Percentiles rank a stretch among this genome's conserved stretches.
Conservation (phyloP, 2,888 invertebrate genomes). For the Cataglyphis altisquamis region DNA sequence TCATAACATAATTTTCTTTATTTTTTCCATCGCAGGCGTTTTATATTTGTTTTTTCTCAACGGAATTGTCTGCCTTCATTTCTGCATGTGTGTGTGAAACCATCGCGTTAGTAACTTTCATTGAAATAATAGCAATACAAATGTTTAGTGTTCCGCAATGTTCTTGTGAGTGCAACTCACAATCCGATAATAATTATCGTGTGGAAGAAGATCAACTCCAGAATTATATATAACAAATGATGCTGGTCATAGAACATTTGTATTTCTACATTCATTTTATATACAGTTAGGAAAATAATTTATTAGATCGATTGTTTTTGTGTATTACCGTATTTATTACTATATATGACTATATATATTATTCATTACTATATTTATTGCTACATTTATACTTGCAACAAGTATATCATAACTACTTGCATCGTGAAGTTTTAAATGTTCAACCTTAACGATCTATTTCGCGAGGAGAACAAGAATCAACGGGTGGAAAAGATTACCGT, state of each 20-base stretch:
- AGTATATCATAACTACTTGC: not conserved
- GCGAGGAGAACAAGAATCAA: not conserved
- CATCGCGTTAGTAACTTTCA: not conserved
- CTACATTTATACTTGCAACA: not conserved
- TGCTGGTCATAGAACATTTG: not conserved
- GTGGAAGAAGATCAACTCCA: not conserved
- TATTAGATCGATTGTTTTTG: not conserved
- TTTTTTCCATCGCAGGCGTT: not conserved
- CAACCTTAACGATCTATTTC: not conserved
- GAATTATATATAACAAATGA: not conserved
- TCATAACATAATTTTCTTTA: not conserved
- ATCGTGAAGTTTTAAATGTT: not conserved
- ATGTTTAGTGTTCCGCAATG: not conserved
- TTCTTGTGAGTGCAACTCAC: not conserved
- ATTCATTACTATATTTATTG: not conserved
- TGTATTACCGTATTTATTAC: not conserved
- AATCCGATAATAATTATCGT: not conserved
- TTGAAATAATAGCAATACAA: not conserved
- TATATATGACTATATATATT: not conserved
- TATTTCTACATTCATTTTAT: not conserved
- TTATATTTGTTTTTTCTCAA: not conserved
- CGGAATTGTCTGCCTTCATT: not conserved
- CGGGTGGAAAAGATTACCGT: conserved; percentile 4
- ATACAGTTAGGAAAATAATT: not conserved
- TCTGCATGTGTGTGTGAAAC: not conserved